Evolutionary conservation across 2,113 vertebrate species (phyloP), one percentile per base, ranked within the genome.

Genomic region (Heteronetta atricapilla): DNA sequence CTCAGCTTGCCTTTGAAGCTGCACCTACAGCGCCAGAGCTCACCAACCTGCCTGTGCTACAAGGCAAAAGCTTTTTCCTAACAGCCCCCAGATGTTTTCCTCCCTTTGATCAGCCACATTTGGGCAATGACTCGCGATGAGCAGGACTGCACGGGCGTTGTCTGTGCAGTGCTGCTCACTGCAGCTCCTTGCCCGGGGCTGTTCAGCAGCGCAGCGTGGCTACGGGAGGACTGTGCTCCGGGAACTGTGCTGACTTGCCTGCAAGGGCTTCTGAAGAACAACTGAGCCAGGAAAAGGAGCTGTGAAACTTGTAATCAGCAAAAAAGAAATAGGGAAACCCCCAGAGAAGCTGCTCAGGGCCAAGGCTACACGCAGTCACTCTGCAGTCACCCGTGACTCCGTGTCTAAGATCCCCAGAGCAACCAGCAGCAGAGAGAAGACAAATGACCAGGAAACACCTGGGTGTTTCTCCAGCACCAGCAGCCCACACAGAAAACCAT

Each of bases 141-240:
- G 29, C 7, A 0, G 70, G 72, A 13, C 78, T 4, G 66, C 0
- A 2, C 13, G 18, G 4, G 66, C 60, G 29, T 3, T 3, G 12
- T 38, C 62, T 40, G 62, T 16, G 8, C 17, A 17, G 26, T 20
- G 28, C 62, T 64, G 62, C 62, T 40, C 26, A 18, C 17, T 29
- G 62, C 36, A 17, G 28, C 36, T 38, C 36, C 11, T n/a, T 28
- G 60, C 60, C 60, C 6, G 10, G 60, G 60, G 60, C 60, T 63
- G 33, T 1, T 18, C 13, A 38, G 25, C 23, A 21, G 53, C 0
- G 19, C 50, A 34, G 68, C 0, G 4, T 10, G 48, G 63, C 11
- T 72, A 7, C 12, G 7, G 74, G 25, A 36, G n/a, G 19, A 21
- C 58, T 0, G 7, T 0, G 3, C 8, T 62, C 60, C 55, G 48